Conservation (phyloP, 2,113 vertebrate genomes). For the Corydoras sp. region DNA sequence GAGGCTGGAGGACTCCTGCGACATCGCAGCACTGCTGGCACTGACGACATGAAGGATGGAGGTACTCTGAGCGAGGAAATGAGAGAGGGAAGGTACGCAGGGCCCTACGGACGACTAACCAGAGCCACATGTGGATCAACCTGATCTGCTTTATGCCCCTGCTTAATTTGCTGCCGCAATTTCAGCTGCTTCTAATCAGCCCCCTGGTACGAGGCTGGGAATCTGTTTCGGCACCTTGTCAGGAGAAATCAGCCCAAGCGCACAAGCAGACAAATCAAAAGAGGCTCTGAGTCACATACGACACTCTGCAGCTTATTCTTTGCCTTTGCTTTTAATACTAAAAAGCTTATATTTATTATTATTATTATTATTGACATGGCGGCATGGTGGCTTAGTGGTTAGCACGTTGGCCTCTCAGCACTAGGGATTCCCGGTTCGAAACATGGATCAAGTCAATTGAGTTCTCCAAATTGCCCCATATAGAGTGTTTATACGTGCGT, state of each 20-base stretch:
- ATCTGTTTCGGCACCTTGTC: conserved; percentile 64
- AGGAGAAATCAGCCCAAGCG: conserved; percentile 54
- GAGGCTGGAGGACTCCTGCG: conserved; percentile 4
- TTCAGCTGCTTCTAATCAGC: conserved; percentile 64
- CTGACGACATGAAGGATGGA: conserved; percentile 4
- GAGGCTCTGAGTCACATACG: conserved; percentile 35
- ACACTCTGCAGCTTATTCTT: conserved; percentile 2
- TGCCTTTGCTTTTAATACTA: not conserved
- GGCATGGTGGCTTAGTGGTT: too few relatives aligned
- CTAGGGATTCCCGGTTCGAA: too few relatives aligned
- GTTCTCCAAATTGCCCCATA: too few relatives aligned
- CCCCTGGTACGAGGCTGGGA: conserved; percentile 52
- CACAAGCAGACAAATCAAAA: conserved; percentile 45
- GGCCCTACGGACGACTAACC: conserved; percentile 48
- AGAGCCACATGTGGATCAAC: conserved; percentile 51
- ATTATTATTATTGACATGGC: too few relatives aligned
- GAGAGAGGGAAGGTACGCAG: not conserved
- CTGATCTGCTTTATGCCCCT: conserved; percentile 42
- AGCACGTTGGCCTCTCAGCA: too few relatives aligned
- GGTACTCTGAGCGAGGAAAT: conserved; percentile 7
- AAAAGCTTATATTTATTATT: too few relatives aligned
- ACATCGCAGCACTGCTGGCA: not conserved
- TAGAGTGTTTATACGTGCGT: too few relatives aligned
- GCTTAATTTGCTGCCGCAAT: conserved; percentile 52
- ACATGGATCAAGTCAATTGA: too few relatives aligned